Evolutionary conservation across 2,888 invertebrate species (phyloP), one percentile per base, ranked within the genome.

Genomic region (Tetramorium bicarinatum): DNA sequence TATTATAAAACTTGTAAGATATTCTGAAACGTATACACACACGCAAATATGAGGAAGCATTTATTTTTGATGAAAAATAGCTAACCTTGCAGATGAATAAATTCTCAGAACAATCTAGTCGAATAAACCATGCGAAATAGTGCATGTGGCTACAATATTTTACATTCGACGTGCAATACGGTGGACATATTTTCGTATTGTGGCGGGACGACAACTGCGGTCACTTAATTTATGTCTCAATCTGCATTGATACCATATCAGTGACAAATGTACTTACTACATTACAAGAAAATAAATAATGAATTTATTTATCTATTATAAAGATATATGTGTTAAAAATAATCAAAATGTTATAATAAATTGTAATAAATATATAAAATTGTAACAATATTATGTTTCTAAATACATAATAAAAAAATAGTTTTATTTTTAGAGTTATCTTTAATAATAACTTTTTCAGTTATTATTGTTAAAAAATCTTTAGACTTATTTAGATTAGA

Each of bases 181-280:
- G 13, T 52, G 25, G 7, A 69, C 15, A 69, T 21, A 69, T 69
- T 69, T 69, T 49, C 13, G n/a, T 18, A 67, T 67, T 49, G 47
- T 49, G 47, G 3, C 29, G 11, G 29, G 6, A n/a, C 34, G 49
- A 69, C 49, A 49, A 69, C 49, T 69, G 69, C 49, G 29, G 13
- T 69, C 29, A 69, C 13, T 47, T 69, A 69, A 52, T 52, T 69
- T 69, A 38, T 38, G 38, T 69, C n/a, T 52, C 69, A 52, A 69
- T 34, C 7, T 29, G n/a, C 29, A 47, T 11, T n/a, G 47, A 11
- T 49, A 18, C 1, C 34, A 18, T 47, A 69, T 52, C 29, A 34
- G 13, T 69, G 34, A 69, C n/a, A 69, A 69, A 69, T 52, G 29
- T 13, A 11, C 1, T 69, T 18, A 47, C 15, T 61, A 61, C 29